Evolutionary conservation across 1,140 invertebrate species (phyloP).

Genomic region (Amphibalanus amphitrite): DNA sequence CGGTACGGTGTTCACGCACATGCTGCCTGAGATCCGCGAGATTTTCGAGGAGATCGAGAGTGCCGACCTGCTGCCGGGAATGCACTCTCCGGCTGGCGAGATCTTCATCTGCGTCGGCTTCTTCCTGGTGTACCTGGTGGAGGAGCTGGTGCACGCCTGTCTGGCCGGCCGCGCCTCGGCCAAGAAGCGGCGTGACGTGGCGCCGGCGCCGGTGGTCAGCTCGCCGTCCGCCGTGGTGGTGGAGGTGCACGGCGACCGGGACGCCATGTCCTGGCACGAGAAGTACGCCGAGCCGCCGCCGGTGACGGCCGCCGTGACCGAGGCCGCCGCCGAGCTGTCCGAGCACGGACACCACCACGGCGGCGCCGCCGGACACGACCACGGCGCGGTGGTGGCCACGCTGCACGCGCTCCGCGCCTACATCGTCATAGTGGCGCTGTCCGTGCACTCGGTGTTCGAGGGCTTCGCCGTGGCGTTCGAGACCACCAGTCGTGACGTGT

Average conservation of each 20-base stretch:
- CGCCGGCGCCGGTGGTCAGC: no score
- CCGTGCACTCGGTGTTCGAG: constrained; percentile 58
- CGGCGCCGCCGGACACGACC: not conserved
- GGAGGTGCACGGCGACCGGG: not conserved
- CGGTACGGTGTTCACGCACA: constrained; percentile 57
- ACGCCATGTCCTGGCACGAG: not conserved
- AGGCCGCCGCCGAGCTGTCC: not conserved
- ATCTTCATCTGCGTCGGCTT: constrained; percentile 53
- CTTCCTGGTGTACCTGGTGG: constrained; percentile 57
- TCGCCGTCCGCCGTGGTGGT: not conserved
- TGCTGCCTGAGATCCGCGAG: constrained; percentile 51
- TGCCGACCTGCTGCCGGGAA: not conserved
- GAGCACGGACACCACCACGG: not conserved
- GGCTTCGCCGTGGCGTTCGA: constrained; percentile 63
- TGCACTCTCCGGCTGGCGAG: constrained; percentile 32
- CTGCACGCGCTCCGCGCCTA: constrained; percentile 9
- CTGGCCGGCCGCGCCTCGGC: not conserved
- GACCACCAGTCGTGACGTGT: constrained; percentile 39
- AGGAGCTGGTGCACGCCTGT: constrained; percentile 38
- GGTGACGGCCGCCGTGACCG: not conserved
- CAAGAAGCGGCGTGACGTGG: not conserved
- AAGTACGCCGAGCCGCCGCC: not conserved
- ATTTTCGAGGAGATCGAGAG: not conserved
- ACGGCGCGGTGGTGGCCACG: constrained; percentile 7
- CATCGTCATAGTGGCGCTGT: constrained; percentile 41